Conservation (phyloP, 53 echinoderm and acorn worm genomes). For the Henricia sp. region DNA sequence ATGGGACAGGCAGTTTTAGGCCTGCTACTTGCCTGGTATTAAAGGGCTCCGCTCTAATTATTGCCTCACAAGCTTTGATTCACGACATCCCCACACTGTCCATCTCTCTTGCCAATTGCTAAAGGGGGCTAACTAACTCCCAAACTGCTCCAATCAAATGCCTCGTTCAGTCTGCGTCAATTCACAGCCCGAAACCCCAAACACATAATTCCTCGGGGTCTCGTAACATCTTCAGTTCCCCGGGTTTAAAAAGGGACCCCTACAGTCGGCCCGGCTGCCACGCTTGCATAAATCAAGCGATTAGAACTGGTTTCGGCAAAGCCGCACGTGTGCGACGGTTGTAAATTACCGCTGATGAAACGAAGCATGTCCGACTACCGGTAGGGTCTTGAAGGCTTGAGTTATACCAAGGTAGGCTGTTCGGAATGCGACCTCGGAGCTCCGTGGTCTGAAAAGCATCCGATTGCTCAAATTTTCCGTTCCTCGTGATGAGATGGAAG, state of each 20-base stretch:
- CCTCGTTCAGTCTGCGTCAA: slow-evolving; percentile 18
- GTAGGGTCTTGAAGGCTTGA: neutral
- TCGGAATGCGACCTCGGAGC: slow-evolving; percentile 39
- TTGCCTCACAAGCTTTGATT: slow-evolving; percentile 8
- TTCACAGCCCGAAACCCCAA: slow-evolving; percentile 7
- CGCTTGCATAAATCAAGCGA: slow-evolving; percentile 48
- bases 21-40: too few species aligned
- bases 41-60: neutral
- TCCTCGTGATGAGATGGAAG: slow-evolving; percentile 44
- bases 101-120: neutral
- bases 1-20: too few species aligned
- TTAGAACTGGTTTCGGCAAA: slow-evolving; percentile 45
- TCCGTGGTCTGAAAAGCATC: neutral
- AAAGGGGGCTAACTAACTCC: neutral
- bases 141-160: slow-evolving; percentile 9
- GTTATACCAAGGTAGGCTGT: slow-evolving; percentile 45
- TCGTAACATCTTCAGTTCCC: slow-evolving; percentile 11
- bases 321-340: slow-evolving; percentile 38
- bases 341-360: slow-evolving; percentile 51
- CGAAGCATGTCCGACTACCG: neutral
- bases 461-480: slow-evolving; percentile 8
- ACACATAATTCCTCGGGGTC: slow-evolving; percentile 19
- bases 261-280: slow-evolving; percentile 2
- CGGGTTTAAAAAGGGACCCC: neutral
- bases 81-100: neutral